Evolutionary conservation across 2,888 invertebrate genomes (phyloP), one percentile per base, ranked within the genome.

Genomic region (Rapana venosa): DNA sequence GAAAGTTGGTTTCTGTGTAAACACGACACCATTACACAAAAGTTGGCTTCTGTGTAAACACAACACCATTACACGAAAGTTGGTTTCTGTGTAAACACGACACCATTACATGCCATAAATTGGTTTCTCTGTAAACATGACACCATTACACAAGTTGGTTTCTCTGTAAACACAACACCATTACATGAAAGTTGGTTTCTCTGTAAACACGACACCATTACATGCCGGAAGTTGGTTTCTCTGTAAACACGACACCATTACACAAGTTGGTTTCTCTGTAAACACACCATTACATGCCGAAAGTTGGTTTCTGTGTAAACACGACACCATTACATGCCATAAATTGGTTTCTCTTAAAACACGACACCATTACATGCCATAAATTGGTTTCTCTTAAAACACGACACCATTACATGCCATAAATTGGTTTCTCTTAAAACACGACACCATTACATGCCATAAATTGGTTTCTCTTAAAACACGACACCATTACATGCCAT

Each of bases 261-360:
- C 47, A 47, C 47, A 5, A 47, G 17, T n/a, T n/a, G n/a, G 66
- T 66, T 66, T 66, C 66, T 66, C 66, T 66, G 66, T 66, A 66
- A 66, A 66, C 66, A 66, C 26, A 66, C 2, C 47, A 5, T 47
- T 47, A 47, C 47, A 47, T 47, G 8, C 47, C n/a, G 8, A 5
- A 5, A n/a, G n/a, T n/a, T n/a, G 47, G 47, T 47, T 47, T 47
- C 47, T 47, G 4, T 47, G 47, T 47, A 47, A 2, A 47, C 47
- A 47, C 2, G 4, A 47, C 47, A 5, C 47, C 47, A n/a, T n/a
- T n/a, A n/a, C n/a, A n/a, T n/a, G n/a, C n/a, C n/a, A n/a, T n/a
- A n/a, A n/a, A n/a, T n/a, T 66, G 11, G 88, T 83, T 88, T 56
- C 56, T 26, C 88, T 88, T 83, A 1, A 30, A 56, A 26, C 74